A percentile compares a stretch with the other conserved stretches of the same genome.
These are phyloP conservation scores for Cheilosia pagana DNA, from an alignment of 2,888 invertebrate species.

Conservation along the genomic window DNA sequence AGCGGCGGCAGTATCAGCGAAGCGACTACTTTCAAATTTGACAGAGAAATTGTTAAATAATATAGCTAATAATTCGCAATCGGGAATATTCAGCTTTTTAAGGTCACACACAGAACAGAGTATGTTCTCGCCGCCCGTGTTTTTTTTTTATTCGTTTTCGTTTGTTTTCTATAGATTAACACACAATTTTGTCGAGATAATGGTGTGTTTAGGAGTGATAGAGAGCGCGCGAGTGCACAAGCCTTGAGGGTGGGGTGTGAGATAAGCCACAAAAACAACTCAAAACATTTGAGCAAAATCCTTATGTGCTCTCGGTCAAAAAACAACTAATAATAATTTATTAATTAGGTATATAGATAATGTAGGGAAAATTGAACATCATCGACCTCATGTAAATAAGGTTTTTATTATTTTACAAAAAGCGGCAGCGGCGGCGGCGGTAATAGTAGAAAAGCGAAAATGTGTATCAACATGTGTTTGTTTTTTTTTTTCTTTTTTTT, in stretches of 20 bases:
- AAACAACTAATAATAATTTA: slow-evolving; percentile 16
- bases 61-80: slow-evolving; percentile 61
- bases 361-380: slow-evolving; percentile 14
- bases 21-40: slow-evolving; percentile 45
- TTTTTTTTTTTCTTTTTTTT: slow-evolving; percentile 13
- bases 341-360: neutral
- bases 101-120: slow-evolving; percentile 62
- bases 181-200: slow-evolving; percentile 56
- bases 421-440: slow-evolving; percentile 67
- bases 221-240: slow-evolving; percentile 60
- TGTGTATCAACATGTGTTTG: slow-evolving; percentile 62
- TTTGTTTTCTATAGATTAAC: slow-evolving; percentile 62
- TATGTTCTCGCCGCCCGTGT: slow-evolving; percentile 20
- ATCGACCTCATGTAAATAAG: slow-evolving; percentile 29
- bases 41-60: slow-evolving; percentile 57
- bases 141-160: too few relatives aligned
- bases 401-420: slow-evolving; percentile 31
- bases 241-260: slow-evolving; percentile 50
- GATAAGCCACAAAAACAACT: slow-evolving; percentile 68
- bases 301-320: slow-evolving; percentile 36
- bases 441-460: slow-evolving; percentile 71
- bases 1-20: slow-evolving; percentile 46
- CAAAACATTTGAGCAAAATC: slow-evolving; percentile 46
- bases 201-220: slow-evolving; percentile 50
- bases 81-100: slow-evolving; percentile 61